phyloP scores from a whole-genome alignment of 1,140 invertebrate species.

The Homalodisca vitripennis region DNA sequence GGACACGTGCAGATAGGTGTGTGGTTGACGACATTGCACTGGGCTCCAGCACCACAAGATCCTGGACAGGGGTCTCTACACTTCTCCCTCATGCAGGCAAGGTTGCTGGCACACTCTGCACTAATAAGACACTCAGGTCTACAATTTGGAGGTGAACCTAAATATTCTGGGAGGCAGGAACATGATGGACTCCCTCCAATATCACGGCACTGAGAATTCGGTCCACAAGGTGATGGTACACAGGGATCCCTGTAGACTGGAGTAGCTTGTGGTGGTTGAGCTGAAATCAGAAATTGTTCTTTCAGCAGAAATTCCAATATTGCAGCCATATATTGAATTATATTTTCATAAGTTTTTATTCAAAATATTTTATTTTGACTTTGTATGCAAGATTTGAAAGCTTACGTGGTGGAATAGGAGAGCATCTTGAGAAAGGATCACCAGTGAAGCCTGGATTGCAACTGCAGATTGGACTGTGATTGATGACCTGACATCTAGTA shows the following conservation, averaged over 20 bases:
- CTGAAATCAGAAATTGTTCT: constrained; percentile 26
- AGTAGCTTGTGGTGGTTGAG: constrained; percentile 39
- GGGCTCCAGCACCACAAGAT: constrained; percentile 49
- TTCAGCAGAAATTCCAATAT: too few relatives aligned
- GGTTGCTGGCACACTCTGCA: constrained; percentile 46
- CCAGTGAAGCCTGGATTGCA: constrained; percentile 65
- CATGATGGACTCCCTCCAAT: constrained; percentile 47
- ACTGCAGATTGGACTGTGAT: constrained; percentile 75
- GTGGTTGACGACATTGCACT: constrained; percentile 52
- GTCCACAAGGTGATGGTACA: constrained; percentile 55
- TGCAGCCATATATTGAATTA: too few relatives aligned
- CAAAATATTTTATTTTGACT: too few relatives aligned
- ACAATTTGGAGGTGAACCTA: constrained; percentile 51
- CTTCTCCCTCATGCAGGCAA: constrained; percentile 48
- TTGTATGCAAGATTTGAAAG: too few relatives aligned
- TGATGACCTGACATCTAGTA: constrained; percentile 67
- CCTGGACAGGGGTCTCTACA: constrained; percentile 48
- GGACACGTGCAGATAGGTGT: constrained; percentile 51
- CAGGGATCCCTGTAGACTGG: constrained; percentile 47
- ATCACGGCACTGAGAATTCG: constrained; percentile 53
- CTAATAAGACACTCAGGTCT: constrained; percentile 50
- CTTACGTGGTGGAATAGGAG: constrained; percentile 39
- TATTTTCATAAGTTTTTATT: too few relatives aligned
- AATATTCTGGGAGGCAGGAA: constrained; percentile 48
- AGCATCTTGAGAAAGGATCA: constrained; percentile 63